Conservation (phyloP, 2,113 vertebrate species). For the Psammodynastes pulverulentus region DNA sequence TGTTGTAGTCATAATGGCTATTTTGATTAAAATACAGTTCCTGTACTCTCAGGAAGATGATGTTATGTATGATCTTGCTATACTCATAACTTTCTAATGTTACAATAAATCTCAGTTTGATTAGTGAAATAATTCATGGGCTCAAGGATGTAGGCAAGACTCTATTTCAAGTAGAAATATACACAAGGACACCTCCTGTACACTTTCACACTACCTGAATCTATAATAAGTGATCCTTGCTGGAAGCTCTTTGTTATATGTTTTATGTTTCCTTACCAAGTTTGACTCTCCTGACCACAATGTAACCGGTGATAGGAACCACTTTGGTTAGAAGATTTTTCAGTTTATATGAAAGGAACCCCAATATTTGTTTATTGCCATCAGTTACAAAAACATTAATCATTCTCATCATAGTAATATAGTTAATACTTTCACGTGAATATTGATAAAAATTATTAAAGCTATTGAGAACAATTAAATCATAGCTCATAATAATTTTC, state of each 20-base stretch:
- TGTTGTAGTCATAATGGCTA: background rate
- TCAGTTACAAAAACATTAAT: background rate
- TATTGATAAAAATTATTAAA: constrained; percentile 40
- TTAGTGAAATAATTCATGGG: background rate
- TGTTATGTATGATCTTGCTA: background rate
- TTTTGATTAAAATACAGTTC: background rate
- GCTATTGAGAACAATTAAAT: constrained; percentile 21
- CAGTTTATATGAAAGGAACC: background rate
- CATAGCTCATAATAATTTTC: constrained; percentile 18
- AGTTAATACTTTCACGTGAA: constrained; percentile 47
- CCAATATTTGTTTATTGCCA: background rate
- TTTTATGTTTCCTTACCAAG: background rate
- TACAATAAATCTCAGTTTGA: background rate
- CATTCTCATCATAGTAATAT: background rate
- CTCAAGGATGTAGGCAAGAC: background rate
- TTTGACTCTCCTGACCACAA: background rate
- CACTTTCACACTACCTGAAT: background rate
- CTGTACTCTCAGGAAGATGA: background rate
- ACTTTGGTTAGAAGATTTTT: background rate
- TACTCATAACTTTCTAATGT: background rate
- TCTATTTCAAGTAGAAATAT: background rate
- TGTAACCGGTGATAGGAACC: background rate
- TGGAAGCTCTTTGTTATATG: background rate
- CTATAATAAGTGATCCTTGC: background rate
- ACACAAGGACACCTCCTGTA: background rate